Base-by-base conservation (phyloP, 2,113 vertebrate genomes). In the Vulpes lagopus region DNA sequence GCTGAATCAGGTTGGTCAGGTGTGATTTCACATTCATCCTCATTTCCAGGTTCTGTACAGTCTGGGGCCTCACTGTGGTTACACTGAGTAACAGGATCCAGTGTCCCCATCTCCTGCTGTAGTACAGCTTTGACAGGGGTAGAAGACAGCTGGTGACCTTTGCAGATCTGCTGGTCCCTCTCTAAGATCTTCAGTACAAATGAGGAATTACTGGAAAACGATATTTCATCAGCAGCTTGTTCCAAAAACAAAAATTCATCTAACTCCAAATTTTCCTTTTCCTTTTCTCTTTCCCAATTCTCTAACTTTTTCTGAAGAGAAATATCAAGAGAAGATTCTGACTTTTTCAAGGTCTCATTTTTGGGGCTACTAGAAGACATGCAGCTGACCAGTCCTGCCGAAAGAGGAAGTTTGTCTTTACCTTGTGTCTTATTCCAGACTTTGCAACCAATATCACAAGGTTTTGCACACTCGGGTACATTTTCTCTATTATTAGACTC, bases 211-310 rank as follows among this genome's bases (percentile, higher is more conserved):
- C 99, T 99, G 16, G 99, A 99, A 98, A 99, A 99, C 88, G 99
- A 99, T 55, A 99, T 98, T 98, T 99, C 99, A 97, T 99, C 99
- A 19, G 99, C 99, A 51, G 99, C 99, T 98, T 99, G 99, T 97
- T 99, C 99, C 95, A 99, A 98, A 97, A 99, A 99, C 97, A 99
- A 99, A 99, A 99, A 99, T 97, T 99, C 99, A 98, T 99, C 99
- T 98, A 99, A 98, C 98, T 99, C 99, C 82, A 99, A 97, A 94
- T 97, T 99, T 96, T 99, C 99, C 85, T 98, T 98, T 95, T 99
- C 99, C 90, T 98, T 99, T 93, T 99, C 98, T 51, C 98, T 98
- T 83, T 99, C 99, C 99, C 99, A 99, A 51, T 82, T 98, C 91
- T 98, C 98, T 55, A 99, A 93, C 86, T 99, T 99, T 91, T 99